phyloP scores from a whole-genome alignment of 2,888 invertebrate genomes.

The Cantharis rufa region DNA sequence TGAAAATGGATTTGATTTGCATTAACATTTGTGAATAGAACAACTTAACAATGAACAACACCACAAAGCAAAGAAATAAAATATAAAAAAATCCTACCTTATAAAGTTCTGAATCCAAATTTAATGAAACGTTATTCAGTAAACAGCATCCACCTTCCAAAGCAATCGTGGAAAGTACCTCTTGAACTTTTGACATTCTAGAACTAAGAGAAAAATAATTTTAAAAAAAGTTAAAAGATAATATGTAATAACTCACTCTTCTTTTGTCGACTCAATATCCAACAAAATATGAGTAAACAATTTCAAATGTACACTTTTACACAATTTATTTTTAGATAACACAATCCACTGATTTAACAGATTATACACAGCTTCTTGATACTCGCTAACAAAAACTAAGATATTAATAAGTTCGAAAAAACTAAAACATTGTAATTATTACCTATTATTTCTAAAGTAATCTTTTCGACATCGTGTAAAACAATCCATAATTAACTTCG shows the following conservation, averaged over 20 bases:
- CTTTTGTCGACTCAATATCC: conserved; percentile 26
- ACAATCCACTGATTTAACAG: conserved; percentile 28
- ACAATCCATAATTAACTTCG: conserved; percentile 32
- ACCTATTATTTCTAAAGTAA: conserved; percentile 16
- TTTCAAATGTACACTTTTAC: conserved; percentile 21
- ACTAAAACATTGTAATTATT: neutral
- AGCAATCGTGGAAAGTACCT: conserved; percentile 1
- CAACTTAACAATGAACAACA: neutral
- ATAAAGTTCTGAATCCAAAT: conserved; percentile 2
- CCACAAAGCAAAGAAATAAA: neutral
- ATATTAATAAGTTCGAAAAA: neutral
- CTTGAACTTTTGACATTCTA: neutral
- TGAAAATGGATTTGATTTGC: neutral
- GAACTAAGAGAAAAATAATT: neutral
- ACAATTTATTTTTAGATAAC: conserved; percentile 22
- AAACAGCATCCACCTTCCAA: conserved; percentile 4
- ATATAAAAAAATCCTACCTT: conserved; percentile 4
- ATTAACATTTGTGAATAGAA: neutral
- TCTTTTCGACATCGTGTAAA: conserved; percentile 25
- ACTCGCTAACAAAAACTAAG: conserved; percentile 20
- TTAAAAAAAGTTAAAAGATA: neutral
- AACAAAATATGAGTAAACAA: conserved; percentile 24
- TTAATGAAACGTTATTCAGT: neutral
- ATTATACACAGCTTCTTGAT: conserved; percentile 27
- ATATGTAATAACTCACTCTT: neutral